A percentile compares a stretch with the other conserved stretches of the same genome.
Conservation (phyloP, 2,113 vertebrate genomes). For the Daphoenositta chrysoptera region DNA sequence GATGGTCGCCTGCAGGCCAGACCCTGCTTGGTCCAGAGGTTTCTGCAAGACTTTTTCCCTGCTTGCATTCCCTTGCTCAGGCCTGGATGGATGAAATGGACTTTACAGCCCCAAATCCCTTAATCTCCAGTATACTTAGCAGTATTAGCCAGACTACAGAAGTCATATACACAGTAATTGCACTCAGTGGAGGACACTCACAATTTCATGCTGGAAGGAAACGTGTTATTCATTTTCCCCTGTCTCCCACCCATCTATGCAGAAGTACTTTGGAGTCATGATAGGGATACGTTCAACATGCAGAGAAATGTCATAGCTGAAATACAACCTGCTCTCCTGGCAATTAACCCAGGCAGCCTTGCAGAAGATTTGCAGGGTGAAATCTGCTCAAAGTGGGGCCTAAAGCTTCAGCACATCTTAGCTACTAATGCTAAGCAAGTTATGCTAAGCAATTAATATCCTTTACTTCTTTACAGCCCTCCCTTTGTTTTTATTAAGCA, state of each 20-base stretch:
- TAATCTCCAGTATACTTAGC: slow-evolving; percentile 55
- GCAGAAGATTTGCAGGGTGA: background rate
- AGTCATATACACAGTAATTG: slow-evolving; percentile 30
- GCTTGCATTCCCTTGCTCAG: background rate
- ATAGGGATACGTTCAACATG: background rate
- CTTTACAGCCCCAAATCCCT: slow-evolving; percentile 46
- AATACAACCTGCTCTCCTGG: background rate
- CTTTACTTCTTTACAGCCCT: background rate
- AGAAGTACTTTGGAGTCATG: background rate
- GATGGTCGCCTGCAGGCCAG: background rate
- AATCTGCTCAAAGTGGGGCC: background rate
- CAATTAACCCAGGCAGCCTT: background rate
- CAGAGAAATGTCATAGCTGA: background rate
- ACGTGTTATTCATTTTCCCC: background rate
- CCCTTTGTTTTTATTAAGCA: background rate
- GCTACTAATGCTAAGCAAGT: background rate
- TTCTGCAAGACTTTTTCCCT: background rate
- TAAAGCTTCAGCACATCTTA: background rate
- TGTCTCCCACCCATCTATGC: background rate
- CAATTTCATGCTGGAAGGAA: slow-evolving; percentile 15
- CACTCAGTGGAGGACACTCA: background rate
- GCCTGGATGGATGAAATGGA: slow-evolving; percentile 25
- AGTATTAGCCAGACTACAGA: slow-evolving; percentile 59
- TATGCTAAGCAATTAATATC: background rate
- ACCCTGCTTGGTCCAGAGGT: rapidly evolving